Base-by-base conservation (phyloP, 2,888 invertebrate genomes). In the Seira sanloemensis region DNA sequence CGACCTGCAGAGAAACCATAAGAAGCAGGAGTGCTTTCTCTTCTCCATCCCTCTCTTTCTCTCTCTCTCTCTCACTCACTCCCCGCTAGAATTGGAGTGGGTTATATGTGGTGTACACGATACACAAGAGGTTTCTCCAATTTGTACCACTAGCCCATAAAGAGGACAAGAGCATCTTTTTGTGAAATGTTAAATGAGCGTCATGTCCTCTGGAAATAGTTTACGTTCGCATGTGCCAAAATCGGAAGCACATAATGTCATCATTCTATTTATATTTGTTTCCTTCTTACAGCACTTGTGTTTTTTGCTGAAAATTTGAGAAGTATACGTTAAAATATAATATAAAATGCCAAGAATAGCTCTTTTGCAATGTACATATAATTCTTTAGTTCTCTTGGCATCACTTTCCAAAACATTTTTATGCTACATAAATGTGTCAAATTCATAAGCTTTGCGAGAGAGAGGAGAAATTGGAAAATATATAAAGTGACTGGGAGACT, bases 391-490 rank as follows among this genome's bases (percentile, higher is more conserved):
- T 26, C 18, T 68, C 19, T 68, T 25, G 25, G 27, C 68, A 68
- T 18, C 26, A 18, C 16, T 68, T 25, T 18, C 25, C 25, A n/a
- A 58, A 58, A 4, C n/a, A n/a, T 58, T 74, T 62, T 74, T 58
- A 74, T 74, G 73, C 25, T 18, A 74, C 73, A 62, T 62, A 62
- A 74, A 74, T 25, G 58, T 74, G 73, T 74, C 73, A 74, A 18
- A 62, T 74, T 74, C 73, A 74, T 58, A 74, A 58, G 26, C 72
- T 58, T 18, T 37, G 37, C 12, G 37, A 37, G n/a, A 12, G 4
- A 37, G 37, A 37, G 37, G 58, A 18, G n/a, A 58, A 58, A 58
- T 58, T 58, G 58, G 58, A 58, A 58, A 58, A 58, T n/a, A 58
- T 58, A 58, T 58, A 58, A 37, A 58, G 58, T 58, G 58, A 58